A percentile compares a stretch with the other conserved stretches of the same genome.
Conservation (phyloP, 2,113 vertebrate species). For the Helogale parvula region DNA sequence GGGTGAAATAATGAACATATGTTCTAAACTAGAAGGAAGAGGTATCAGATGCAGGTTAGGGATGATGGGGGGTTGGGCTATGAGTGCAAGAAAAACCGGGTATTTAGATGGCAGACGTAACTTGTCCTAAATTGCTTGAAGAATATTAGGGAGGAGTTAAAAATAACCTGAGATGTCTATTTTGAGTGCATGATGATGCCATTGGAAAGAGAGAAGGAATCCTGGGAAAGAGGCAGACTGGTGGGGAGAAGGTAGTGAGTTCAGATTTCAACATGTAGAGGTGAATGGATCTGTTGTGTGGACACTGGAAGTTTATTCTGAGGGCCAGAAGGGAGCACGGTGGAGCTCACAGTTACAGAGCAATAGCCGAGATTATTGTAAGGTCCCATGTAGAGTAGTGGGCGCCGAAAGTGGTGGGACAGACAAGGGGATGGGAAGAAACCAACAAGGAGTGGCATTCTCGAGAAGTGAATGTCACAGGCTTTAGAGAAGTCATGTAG, state of each 20-base stretch:
- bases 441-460: rapidly evolving
- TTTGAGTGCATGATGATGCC: background rate
- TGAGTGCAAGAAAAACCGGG: background rate
- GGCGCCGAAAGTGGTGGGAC: background rate
- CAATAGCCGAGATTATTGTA: background rate
- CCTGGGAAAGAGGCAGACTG: background rate
- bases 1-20: background rate
- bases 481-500: background rate
- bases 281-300: background rate
- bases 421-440: background rate
- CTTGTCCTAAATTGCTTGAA: background rate
- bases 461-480: background rate
- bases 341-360: background rate
- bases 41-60: background rate
- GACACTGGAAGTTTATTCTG: background rate
- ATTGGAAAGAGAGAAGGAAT: background rate
- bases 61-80: background rate
- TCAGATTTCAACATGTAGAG: background rate
- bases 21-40: background rate
- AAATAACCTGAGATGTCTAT: no score
- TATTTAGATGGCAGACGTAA: background rate
- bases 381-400: rapidly evolving
- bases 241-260: background rate
- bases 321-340: background rate
- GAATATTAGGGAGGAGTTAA: background rate